phyloP scores from a whole-genome alignment of 2,113 vertebrate genomes.

The Brachypteracias leptosomus region DNA sequence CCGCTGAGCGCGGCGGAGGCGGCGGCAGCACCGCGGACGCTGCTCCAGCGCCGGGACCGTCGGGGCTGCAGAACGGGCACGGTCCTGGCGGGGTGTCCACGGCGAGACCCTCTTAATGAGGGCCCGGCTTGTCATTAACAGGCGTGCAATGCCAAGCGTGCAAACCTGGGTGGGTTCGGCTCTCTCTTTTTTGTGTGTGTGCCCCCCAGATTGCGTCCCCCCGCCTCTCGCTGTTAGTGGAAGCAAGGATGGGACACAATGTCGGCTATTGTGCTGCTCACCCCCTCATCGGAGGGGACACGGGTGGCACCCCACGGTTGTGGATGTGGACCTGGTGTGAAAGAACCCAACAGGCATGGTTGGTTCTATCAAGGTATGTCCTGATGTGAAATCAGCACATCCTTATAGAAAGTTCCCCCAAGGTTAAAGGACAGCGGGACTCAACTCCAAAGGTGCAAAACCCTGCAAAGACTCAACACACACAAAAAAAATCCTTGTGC shows the following conservation, averaged over 20 bases:
- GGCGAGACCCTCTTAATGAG: constrained; percentile 56
- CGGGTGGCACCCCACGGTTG: not conserved
- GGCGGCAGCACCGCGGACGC: not conserved
- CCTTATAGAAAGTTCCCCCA: not conserved
- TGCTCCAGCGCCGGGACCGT: constrained; percentile 24
- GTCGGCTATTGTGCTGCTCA: constrained; percentile 55
- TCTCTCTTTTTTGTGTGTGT: not conserved
- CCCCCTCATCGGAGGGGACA: not conserved
- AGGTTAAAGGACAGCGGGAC: not conserved
- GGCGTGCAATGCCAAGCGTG: not conserved
- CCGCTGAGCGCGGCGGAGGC: constrained; percentile 63
- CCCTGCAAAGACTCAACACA: not conserved
- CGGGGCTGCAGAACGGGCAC: constrained; percentile 16
- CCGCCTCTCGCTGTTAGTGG: not conserved
- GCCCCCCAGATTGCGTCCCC: not conserved
- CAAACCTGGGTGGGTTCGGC: not conserved
- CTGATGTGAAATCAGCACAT: not conserved
- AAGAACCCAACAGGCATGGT: not conserved
- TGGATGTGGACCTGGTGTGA: not conserved
- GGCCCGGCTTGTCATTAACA: constrained; percentile 4
- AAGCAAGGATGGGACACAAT: constrained; percentile 46
- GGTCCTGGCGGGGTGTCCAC: not conserved
- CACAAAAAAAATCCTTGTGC: not conserved
- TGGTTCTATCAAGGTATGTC: not conserved
- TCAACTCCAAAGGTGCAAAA: not conserved